Evolutionary conservation across 2,888 invertebrate genomes (phyloP), one percentile per base, ranked within the genome.

Genomic region (Conops quadrifasciatus): DNA sequence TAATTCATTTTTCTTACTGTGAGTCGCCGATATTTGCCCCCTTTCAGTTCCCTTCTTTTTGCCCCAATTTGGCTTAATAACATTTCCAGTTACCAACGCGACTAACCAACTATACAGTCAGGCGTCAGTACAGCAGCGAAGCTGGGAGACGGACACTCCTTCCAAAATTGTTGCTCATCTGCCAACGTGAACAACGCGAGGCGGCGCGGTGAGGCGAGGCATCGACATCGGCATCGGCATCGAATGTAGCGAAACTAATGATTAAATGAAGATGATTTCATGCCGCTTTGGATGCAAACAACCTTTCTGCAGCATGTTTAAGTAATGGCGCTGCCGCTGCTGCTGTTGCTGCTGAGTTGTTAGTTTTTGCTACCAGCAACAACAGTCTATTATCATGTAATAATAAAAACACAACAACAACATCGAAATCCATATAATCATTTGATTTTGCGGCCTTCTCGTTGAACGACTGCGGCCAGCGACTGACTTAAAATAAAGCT

Each of bases 371-470:
- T 24, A 59, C 59, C 7, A 28, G 28, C 28, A n/a, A 36, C 36
- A 60, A 28, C 13, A 19, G 15, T 28, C 11, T n/a, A n/a, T n/a
- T n/a, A 59, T 1, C 26, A 16, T 0, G 59, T 51, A 19, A 19
- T 19, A 19, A 30, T 26, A n/a, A 28, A 15, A 59, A 59, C n/a
- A 51, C 59, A 56, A 59, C 15, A 59, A 15, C 13, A 59, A 59
- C 59, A 24, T 24, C 16, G n/a, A 0, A 15, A 16, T 21, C 11
- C 26, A 9, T 36, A 36, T 36, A 36, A 36, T 36, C 36, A 36
- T 36, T 36, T 36, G 36, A 36, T 36, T 36, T 7, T 36, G 36
- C 66, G 75, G 74, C 76, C 77, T 81, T 80, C 80, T 79, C 71
- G 79, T 80, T 80, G 80, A 81, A n/a, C 21, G 45, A 21, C 53